These are phyloP conservation scores for Magallana angulata DNA, from an alignment of 1,140 invertebrate species.

Conservation along the genomic window DNA sequence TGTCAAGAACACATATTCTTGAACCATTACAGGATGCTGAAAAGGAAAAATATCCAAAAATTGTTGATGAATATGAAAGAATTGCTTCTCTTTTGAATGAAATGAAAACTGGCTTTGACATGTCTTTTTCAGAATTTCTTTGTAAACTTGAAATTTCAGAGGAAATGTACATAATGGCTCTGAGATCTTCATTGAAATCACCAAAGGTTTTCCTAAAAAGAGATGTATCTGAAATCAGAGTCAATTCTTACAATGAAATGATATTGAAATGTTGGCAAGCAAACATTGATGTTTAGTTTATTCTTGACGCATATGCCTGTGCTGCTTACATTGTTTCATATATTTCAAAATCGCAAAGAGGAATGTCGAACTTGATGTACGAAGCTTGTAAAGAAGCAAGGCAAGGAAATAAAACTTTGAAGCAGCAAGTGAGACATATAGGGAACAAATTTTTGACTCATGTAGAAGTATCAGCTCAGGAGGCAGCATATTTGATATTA, in stretches of 20 bases:
- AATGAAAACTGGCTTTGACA: slow-evolving; percentile 42
- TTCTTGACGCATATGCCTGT: slow-evolving; percentile 57
- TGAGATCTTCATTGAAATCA: slow-evolving; percentile 56
- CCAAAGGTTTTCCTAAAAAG: slow-evolving; percentile 58
- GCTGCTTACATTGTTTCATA: slow-evolving; percentile 57
- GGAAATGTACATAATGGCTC: slow-evolving; percentile 54
- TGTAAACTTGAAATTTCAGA: slow-evolving; percentile 50
- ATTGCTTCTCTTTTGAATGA: slow-evolving; percentile 1
- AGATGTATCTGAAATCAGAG: slow-evolving; percentile 47
- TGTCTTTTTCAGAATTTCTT: slow-evolving; percentile 54
- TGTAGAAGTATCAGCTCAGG: slow-evolving; percentile 59
- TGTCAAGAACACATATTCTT: slow-evolving; percentile 58
- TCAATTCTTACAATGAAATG: slow-evolving; percentile 55
- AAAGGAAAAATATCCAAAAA: slow-evolving; percentile 25
- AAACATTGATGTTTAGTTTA: slow-evolving; percentile 58
- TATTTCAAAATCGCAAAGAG: slow-evolving; percentile 56
- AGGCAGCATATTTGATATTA: slow-evolving; percentile 57
- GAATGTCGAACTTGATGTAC: slow-evolving; percentile 52
- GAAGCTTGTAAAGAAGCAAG: slow-evolving; percentile 52
- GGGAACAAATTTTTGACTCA: slow-evolving; percentile 58
- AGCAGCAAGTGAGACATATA: slow-evolving; percentile 51
- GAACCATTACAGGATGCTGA: slow-evolving; percentile 39
- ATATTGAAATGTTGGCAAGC: slow-evolving; percentile 56
- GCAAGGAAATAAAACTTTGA: slow-evolving; percentile 51
- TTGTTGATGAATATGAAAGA: background rate